Conservation (phyloP, 2,113 vertebrate species). For the Gymnarchus niloticus region DNA sequence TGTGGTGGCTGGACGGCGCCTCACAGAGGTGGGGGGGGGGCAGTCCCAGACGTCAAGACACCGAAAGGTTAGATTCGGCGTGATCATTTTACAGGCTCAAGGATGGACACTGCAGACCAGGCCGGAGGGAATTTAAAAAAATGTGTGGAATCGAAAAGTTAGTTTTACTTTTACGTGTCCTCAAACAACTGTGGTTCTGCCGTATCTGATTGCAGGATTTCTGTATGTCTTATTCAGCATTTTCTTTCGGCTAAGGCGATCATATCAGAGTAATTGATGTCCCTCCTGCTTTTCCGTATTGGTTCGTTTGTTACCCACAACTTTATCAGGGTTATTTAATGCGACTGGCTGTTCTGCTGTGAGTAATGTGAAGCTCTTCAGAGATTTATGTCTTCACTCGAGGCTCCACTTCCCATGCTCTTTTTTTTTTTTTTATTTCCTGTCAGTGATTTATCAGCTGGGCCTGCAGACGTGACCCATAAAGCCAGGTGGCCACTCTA, state of each 20-base stretch:
- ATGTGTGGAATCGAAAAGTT: background rate
- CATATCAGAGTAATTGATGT: background rate
- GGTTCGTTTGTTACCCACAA: background rate
- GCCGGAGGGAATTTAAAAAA: background rate
- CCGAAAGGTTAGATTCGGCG: background rate
- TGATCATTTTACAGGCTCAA: background rate
- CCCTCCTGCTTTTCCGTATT: background rate
- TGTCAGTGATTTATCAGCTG: background rate
- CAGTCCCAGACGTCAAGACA: background rate
- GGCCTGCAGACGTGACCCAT: background rate
- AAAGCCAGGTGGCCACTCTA: background rate
- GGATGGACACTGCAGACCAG: background rate
- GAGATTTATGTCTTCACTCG: background rate
- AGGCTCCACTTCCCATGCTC: background rate
- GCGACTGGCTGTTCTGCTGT: background rate
- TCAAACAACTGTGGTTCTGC: background rate
- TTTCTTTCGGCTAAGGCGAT: background rate
- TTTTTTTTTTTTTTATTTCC: background rate
- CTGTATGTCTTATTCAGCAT: background rate
- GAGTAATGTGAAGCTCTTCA: background rate
- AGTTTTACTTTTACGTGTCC: background rate
- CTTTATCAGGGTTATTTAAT: constrained; percentile 9
- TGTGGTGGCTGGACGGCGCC: background rate
- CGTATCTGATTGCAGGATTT: background rate
- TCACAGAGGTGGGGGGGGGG: background rate